These are phyloP conservation scores for Chascanopsetta lugubris DNA, from an alignment of 2,113 vertebrate species.

Conservation along the genomic window DNA sequence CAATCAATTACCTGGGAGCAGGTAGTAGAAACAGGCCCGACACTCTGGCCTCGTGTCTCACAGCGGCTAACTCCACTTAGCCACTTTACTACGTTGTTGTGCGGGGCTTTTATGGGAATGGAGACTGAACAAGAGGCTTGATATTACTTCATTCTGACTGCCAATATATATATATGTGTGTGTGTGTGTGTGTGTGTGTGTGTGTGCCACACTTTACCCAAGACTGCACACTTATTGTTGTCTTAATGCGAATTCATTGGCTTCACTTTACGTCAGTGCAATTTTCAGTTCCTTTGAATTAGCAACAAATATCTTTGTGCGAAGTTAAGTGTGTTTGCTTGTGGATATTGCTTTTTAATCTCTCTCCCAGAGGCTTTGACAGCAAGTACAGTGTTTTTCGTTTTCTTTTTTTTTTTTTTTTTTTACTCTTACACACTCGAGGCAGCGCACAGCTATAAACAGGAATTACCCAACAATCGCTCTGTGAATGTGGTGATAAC, in stretches of 20 bases:
- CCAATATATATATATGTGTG: conserved; percentile 9
- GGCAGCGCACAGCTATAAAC: conserved; percentile 87
- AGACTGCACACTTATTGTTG: background rate
- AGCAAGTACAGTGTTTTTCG: conserved; percentile 66
- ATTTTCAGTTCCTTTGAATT: conserved; percentile 8
- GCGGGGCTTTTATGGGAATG: conserved; percentile 47
- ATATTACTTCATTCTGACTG: conserved; percentile 27
- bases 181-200: conserved; percentile 2
- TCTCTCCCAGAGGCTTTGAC: conserved; percentile 69
- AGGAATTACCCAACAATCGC: conserved; percentile 95
- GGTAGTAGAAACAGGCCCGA: conserved; percentile 56
- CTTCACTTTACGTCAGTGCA: too few relatives aligned
- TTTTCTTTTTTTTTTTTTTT: conserved; percentile 2
- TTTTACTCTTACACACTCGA: conserved; percentile 62
- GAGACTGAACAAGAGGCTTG: conserved; percentile 32
- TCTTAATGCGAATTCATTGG: too few relatives aligned
- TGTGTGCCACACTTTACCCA: conserved; percentile 2
- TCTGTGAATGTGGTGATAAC: conserved; percentile 89
- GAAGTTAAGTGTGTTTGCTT: conserved; percentile 17
- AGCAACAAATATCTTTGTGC: background rate
- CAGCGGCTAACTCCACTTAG: conserved; percentile 55
- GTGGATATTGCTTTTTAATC: conserved; percentile 23
- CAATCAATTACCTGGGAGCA: conserved; percentile 80
- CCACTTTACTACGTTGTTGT: conserved; percentile 66
- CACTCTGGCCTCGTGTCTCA: conserved; percentile 65